These are phyloP conservation scores for Colistium nudipinnis DNA, from an alignment of 2,113 vertebrate species.

Conservation along the genomic window DNA sequence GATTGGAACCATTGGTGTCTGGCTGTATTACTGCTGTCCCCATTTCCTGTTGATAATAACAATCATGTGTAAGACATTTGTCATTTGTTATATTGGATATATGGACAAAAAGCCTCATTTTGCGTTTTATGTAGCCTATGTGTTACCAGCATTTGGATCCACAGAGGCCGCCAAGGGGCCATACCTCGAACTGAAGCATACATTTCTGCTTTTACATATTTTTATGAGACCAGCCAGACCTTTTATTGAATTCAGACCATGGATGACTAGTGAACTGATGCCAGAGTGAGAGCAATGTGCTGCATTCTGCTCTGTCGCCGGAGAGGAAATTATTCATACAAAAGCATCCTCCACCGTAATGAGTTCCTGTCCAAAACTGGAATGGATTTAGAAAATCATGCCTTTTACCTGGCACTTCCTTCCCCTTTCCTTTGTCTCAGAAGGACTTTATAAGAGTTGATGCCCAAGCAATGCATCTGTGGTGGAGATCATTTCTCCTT, in stretches of 20 bases:
- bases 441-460: constrained; percentile 22
- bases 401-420: constrained; percentile 1
- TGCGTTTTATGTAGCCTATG: not conserved
- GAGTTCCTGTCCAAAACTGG: not conserved
- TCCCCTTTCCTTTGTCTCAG: not conserved
- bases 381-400: constrained; percentile 15
- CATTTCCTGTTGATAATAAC: not conserved
- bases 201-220: too few species aligned
- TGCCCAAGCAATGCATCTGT: not conserved
- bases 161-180: constrained; percentile 1
- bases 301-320: constrained; percentile 8
- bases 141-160: constrained; percentile 4
- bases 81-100: not conserved
- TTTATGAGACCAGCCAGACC: constrained; percentile 10
- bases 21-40: not conserved
- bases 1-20: not conserved
- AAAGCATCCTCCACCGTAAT: not conserved
- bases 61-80: not conserved
- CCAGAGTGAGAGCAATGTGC: constrained; percentile 12
- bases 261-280: constrained; percentile 17
- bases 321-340: not conserved
- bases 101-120: too few species aligned
- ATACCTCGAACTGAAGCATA: constrained; percentile 9
- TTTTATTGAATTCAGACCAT: constrained; percentile 30
- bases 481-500: constrained; percentile 3